phyloP scores from a whole-genome alignment of 2,888 invertebrate species.

The Pandemis cinnamomeana region DNA sequence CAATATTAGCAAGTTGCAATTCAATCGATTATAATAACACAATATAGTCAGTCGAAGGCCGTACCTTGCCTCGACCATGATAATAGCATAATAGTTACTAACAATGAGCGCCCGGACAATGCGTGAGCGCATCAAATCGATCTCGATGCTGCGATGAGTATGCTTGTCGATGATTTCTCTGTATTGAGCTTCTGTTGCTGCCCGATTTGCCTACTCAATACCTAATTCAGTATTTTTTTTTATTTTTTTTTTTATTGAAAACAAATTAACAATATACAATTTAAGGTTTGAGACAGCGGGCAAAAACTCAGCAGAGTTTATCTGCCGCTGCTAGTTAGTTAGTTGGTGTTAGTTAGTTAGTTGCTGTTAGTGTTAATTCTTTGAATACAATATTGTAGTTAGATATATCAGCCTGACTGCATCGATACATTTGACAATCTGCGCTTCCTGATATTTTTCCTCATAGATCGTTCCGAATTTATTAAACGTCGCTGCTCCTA shows the following conservation, averaged over 20 bases:
- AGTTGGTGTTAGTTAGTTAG: too few species aligned
- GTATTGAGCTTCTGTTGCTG: neutral
- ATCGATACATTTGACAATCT: too few species aligned
- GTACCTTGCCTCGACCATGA: slow-evolving; percentile 20
- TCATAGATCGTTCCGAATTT: too few species aligned
- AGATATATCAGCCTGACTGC: neutral
- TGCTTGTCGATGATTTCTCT: slow-evolving; percentile 5
- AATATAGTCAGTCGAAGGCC: slow-evolving; percentile 29
- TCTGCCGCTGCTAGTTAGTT: too few species aligned
- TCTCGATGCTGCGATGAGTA: slow-evolving; percentile 23
- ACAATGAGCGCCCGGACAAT: slow-evolving; percentile 36
- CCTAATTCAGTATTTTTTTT: neutral
- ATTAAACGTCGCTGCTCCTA: too few species aligned
- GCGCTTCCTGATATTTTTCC: too few species aligned
- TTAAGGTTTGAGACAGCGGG: too few species aligned
- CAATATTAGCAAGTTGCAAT: slow-evolving; percentile 14
- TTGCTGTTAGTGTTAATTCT: too few species aligned
- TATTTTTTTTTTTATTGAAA: neutral
- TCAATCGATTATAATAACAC: slow-evolving; percentile 26
- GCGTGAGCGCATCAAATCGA: slow-evolving; percentile 27
- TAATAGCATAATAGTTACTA: neutral
- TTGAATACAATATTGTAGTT: neutral
- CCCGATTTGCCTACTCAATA: neutral
- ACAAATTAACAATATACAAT: too few species aligned
- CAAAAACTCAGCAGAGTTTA: too few species aligned